Evolutionary conservation across 2,888 invertebrate species (phyloP).

Genomic region (Watsonalla cultraria): DNA sequence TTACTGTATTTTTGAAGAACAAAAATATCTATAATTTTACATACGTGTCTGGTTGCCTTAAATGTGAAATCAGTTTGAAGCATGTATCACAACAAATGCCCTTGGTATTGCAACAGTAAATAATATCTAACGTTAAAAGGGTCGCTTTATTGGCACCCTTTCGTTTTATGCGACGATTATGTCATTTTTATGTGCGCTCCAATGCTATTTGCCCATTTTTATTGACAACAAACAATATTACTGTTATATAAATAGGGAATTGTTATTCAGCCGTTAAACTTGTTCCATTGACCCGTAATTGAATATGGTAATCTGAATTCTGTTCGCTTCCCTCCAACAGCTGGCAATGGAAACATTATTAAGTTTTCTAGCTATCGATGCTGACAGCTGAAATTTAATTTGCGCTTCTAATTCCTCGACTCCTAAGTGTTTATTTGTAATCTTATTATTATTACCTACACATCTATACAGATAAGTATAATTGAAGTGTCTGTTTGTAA

Average conservation of each 20-base stretch:
- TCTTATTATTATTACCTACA: not conserved
- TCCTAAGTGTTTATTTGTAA: not conserved
- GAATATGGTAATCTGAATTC: constrained; percentile 17
- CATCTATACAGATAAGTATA: too few relatives aligned
- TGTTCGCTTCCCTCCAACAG: not conserved
- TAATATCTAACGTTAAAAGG: constrained; percentile 68
- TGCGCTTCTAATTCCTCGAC: not conserved
- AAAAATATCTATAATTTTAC: too few relatives aligned
- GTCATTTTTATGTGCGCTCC: constrained; percentile 64
- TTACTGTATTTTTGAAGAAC: too few relatives aligned
- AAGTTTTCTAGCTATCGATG: not conserved
- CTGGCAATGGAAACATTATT: not conserved
- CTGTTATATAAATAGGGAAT: constrained; percentile 32
- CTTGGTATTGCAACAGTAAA: constrained; percentile 65
- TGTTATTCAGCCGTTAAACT: constrained; percentile 28
- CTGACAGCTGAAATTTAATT: not conserved
- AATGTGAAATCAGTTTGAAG: constrained; percentile 36
- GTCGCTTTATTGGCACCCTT: constrained; percentile 68
- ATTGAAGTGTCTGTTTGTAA: too few relatives aligned
- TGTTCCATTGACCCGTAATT: constrained; percentile 30
- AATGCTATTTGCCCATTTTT: constrained; percentile 56
- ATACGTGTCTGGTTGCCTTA: too few relatives aligned
- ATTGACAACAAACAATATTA: constrained; percentile 57
- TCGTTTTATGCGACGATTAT: constrained; percentile 68
- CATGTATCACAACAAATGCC: constrained; percentile 45